Percentiles rank a stretch among this genome's conserved stretches.
Conservation (phyloP, 2,888 invertebrate species). For the Ctena decussata region DNA sequence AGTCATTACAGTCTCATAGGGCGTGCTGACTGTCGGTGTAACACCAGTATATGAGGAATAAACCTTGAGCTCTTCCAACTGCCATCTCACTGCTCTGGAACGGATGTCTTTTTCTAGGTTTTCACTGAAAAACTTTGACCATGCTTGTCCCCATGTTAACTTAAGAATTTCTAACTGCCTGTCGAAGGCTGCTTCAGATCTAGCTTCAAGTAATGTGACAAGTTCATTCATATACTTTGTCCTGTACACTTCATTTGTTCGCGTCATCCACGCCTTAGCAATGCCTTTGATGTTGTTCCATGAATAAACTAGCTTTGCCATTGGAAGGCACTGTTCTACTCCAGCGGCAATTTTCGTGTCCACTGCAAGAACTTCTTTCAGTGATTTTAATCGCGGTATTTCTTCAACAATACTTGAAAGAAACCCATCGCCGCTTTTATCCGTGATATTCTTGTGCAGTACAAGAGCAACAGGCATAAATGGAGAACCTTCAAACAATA, state of each 20-base stretch:
- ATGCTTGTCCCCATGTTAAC: not conserved
- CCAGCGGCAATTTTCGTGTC: not conserved
- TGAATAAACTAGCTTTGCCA: conserved; percentile 7
- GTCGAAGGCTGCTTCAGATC: not conserved
- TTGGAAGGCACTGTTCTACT: not conserved
- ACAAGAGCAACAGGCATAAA: conserved; percentile 19
- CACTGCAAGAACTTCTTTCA: not conserved
- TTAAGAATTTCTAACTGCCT: not conserved
- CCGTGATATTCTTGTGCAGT: conserved; percentile 6
- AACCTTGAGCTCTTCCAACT: conserved; percentile 7
- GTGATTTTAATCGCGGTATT: not conserved
- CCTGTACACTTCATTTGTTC: not conserved
- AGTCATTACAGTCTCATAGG: conserved; percentile 12
- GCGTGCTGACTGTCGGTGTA: not conserved
- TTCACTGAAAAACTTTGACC: not conserved
- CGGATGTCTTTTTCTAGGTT: conserved; percentile 11
- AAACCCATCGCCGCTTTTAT: not conserved
- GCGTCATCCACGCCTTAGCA: not conserved
- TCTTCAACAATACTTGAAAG: not conserved
- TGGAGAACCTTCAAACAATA: conserved; percentile 20
- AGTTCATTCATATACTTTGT: not conserved
- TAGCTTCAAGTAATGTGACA: not conserved
- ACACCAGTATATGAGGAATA: conserved; percentile 22
- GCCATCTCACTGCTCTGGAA: conserved; percentile 3
- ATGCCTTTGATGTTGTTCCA: conserved; percentile 15